A percentile compares a stretch with the other conserved stretches of the same genome.
Conservation (phyloP, 2,797 vertebrate genomes). For the Naso thynnoides region DNA sequence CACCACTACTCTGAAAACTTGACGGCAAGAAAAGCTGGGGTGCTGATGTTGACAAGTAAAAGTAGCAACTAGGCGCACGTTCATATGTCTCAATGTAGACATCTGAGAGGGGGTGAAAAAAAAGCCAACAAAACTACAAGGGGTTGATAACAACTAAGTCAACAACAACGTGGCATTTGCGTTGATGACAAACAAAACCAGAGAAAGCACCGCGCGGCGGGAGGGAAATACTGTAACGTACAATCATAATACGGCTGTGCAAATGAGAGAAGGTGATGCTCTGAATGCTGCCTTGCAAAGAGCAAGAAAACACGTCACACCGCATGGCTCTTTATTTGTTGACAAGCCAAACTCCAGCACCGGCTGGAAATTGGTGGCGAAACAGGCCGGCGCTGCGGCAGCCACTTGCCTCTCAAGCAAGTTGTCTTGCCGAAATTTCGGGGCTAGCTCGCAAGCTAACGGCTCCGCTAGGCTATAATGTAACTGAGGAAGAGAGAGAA, state of each 20-base stretch:
- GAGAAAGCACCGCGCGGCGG: constrained; percentile 34
- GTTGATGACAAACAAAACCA: constrained; percentile 39
- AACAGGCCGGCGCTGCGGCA: constrained; percentile 40
- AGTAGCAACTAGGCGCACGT: constrained; percentile 28
- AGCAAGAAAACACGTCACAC: constrained; percentile 77
- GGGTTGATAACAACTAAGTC: constrained; percentile 29
- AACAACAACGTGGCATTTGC: constrained; percentile 43
- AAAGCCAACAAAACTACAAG: constrained; percentile 5
- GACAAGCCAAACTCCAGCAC: constrained; percentile 74
- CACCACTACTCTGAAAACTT: constrained; percentile 64
- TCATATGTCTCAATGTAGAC: constrained; percentile 8
- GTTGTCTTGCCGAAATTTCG: constrained; percentile 51
- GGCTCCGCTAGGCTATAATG: constrained; percentile 75
- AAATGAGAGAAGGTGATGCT: constrained; percentile 70
- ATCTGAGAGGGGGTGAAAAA: background rate
- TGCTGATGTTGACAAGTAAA: constrained; percentile 63
- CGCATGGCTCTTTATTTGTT: constrained; percentile 80
- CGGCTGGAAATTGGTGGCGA: constrained; percentile 32
- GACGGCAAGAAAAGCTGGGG: constrained; percentile 22
- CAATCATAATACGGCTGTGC: constrained; percentile 62
- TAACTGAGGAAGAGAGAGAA: constrained; percentile 77
- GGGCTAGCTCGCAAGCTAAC: constrained; percentile 76
- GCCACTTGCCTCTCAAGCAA: constrained; percentile 56
- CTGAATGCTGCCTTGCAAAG: constrained; percentile 58
- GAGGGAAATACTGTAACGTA: constrained; percentile 42